phyloP scores from a whole-genome alignment of 2,888 invertebrate species.

The Drosophila phalerata region DNA sequence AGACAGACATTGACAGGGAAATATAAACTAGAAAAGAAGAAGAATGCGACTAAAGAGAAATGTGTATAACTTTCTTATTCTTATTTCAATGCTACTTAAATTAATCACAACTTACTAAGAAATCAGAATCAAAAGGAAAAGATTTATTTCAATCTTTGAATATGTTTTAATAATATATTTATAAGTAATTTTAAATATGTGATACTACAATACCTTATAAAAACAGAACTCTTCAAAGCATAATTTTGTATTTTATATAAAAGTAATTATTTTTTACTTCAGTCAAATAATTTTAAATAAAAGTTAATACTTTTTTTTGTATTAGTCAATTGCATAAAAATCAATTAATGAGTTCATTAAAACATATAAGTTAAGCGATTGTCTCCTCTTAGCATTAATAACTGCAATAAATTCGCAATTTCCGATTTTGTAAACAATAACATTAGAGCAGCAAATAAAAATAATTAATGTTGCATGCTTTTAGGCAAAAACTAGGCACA shows the following conservation, averaged over 20 bases:
- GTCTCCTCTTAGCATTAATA: background rate
- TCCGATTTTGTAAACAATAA: constrained; percentile 65
- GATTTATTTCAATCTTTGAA: constrained; percentile 15
- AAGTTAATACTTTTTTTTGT: background rate
- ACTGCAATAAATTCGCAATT: constrained; percentile 9
- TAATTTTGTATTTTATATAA: too few species aligned
- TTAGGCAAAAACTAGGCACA: constrained; percentile 52
- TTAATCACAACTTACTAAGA: constrained; percentile 18
- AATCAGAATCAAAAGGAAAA: constrained; percentile 6
- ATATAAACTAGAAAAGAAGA: background rate
- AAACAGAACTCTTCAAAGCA: too few species aligned
- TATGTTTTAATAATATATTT: background rate
- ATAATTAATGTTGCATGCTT: constrained; percentile 75
- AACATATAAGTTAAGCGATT: background rate
- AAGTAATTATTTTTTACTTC: too few species aligned
- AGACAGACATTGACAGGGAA: constrained; percentile 48
- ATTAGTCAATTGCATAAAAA: background rate
- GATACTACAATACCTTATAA: too few species aligned
- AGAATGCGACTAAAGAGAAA: background rate
- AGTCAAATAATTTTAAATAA: background rate
- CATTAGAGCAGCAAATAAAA: constrained; percentile 63
- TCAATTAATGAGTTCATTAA: background rate
- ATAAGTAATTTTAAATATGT: too few species aligned
- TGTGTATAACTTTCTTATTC: constrained; percentile 6
- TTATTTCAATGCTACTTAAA: constrained; percentile 31